Percentiles rank a stretch among this genome's conserved stretches.
Conservation (phyloP, 2,797 vertebrate genomes). For the Xiphorhynchus erythropygius region DNA sequence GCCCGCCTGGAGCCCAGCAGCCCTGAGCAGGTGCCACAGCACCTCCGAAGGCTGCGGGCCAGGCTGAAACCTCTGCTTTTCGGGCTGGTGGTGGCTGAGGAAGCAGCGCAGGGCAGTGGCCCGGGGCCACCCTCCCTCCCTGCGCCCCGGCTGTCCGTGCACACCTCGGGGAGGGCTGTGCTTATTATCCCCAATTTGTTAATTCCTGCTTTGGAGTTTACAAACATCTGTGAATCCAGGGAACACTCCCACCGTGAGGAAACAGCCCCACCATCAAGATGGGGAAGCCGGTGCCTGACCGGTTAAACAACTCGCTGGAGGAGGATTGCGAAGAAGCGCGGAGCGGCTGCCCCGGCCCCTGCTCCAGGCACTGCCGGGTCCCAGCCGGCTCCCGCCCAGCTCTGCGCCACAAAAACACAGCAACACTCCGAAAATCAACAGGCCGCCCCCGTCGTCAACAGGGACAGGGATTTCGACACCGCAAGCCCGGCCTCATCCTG, state of each 20-base stretch:
- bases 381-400: not conserved
- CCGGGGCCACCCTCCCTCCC: not conserved
- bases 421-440: not conserved
- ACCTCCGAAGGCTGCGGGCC: not conserved
- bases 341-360: conserved; percentile 6
- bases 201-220: conserved; percentile 44
- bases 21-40: not conserved
- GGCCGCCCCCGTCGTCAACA: not conserved
- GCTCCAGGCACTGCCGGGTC: conserved; percentile 42
- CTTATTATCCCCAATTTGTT: conserved; percentile 29
- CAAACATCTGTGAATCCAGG: conserved; percentile 34
- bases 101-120: not conserved
- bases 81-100: not conserved
- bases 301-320: conserved; percentile 19
- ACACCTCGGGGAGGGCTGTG: not conserved
- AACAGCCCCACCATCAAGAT: not conserved
- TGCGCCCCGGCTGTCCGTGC: not conserved
- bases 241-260: conserved; percentile 32
- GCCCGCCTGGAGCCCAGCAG: not conserved
- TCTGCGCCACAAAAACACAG: not conserved
- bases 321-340: not conserved
- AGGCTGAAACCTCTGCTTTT: not conserved
- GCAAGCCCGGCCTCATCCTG: not conserved
- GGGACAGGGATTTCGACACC: not conserved
- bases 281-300: not conserved